phyloP scores from a whole-genome alignment of 2,888 invertebrate genomes.

The Luperina nickerlii region DNA sequence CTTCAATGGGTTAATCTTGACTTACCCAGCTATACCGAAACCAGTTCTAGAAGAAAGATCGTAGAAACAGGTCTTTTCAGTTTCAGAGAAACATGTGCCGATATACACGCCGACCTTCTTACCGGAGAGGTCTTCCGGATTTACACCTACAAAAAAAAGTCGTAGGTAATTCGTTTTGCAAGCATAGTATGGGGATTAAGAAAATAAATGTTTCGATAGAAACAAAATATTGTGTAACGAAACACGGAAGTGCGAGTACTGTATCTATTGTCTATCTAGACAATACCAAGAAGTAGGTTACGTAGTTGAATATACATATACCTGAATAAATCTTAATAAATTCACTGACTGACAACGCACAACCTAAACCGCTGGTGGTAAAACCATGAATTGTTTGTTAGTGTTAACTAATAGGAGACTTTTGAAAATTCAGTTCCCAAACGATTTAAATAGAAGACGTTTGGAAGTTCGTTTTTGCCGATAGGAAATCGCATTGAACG shows the following conservation, averaged over 20 bases:
- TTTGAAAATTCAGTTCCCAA: not conserved
- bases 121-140: slow-evolving; percentile 90
- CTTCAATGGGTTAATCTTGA: no score
- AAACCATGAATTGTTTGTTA: not conserved
- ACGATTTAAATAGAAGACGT: not conserved
- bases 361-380: not conserved
- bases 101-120: slow-evolving; percentile 87
- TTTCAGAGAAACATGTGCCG: slow-evolving; percentile 90
- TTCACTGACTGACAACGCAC: not conserved
- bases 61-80: slow-evolving; percentile 88
- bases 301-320: not conserved
- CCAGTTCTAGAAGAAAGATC: slow-evolving; percentile 64
- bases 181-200: no score
- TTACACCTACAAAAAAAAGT: slow-evolving; percentile 81
- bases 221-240: not conserved
- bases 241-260: no score
- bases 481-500: not conserved
- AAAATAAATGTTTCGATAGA: not conserved
- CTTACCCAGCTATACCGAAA: slow-evolving; percentile 78
- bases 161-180: not conserved
- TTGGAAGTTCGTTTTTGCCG: not conserved
- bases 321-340: not conserved
- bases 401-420: no score
- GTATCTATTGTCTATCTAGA: no score
- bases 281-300: no score